A percentile compares a stretch with the other conserved stretches of the same genome.
phyloP scores from a whole-genome alignment of 2,888 invertebrate species.

The Chydorus sphaericus region DNA sequence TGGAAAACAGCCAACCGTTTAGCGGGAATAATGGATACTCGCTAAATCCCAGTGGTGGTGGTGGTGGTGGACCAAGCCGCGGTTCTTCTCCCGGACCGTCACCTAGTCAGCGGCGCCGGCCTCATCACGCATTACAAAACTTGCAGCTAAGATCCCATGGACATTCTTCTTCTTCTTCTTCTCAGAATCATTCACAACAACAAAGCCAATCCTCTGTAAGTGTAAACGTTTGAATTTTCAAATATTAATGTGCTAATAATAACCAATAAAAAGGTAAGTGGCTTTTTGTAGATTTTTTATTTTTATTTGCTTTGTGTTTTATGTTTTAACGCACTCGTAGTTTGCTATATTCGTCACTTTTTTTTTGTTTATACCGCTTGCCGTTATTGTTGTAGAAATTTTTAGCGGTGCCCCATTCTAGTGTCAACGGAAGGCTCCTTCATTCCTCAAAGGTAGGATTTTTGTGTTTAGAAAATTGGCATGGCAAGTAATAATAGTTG shows the following conservation, averaged over 20 bases:
- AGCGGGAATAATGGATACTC: background rate
- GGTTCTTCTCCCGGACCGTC: slow-evolving; percentile 21
- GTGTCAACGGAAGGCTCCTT: slow-evolving; percentile 60
- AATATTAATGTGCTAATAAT: background rate
- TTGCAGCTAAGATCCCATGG: slow-evolving; percentile 2
- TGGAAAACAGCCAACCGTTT: background rate
- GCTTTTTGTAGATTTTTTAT: slow-evolving; percentile 21
- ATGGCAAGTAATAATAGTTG: too few relatives aligned
- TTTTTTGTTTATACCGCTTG: background rate
- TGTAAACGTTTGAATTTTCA: background rate
- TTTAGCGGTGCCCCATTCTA: slow-evolving; percentile 58
- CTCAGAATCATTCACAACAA: slow-evolving; percentile 4
- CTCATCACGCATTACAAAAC: slow-evolving; percentile 20
- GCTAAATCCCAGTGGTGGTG: background rate
- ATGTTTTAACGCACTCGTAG: too few relatives aligned
- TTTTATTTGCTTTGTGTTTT: slow-evolving; percentile 28
- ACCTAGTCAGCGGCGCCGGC: slow-evolving; percentile 19
- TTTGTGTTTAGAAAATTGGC: too few relatives aligned
- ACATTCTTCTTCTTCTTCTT: background rate
- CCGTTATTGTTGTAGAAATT: slow-evolving; percentile 49
- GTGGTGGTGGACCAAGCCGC: slow-evolving; percentile 7
- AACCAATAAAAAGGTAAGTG: background rate
- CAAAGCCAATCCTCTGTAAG: slow-evolving; percentile 3
- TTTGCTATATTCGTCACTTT: too few relatives aligned
- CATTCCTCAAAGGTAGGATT: slow-evolving; percentile 64